Base-by-base conservation (phyloP, 2,113 vertebrate species). In the Gila orcuttii region DNA sequence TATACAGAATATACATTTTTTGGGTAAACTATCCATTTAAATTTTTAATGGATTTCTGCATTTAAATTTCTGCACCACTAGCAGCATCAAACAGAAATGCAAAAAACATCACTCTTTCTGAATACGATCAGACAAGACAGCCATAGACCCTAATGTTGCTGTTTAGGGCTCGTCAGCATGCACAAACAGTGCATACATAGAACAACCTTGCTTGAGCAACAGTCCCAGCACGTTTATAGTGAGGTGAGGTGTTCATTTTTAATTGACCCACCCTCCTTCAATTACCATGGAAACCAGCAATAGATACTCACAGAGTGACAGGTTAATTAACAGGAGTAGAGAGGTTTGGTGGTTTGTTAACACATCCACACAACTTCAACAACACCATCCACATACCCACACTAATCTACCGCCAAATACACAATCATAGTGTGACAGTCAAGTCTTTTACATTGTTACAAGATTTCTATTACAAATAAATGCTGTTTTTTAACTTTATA, bases 251-350 rank as follows among this genome's bases (percentile, higher is more conserved):
- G 82, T 33, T 73, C 31, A 39, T 81, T 76, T 76, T 81, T 81
- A 84, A 86, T 85, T 82, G 78, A 62, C 69, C 87, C 21, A 81
- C 25, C 74, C 73, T 81, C 82, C 45, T 81, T 11, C 25, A 5
- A 84, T 88, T 82, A 17, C 87, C 79, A 82, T 82, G 79, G 77
- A 71, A 71, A 77, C 88, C 39, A 45, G 68, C 86, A 85, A 85
- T 85, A 86, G 85, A 89, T 89, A 82, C 57, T 55, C 39, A 69
- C 42, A 80, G 77, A 86, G 71, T 86, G 77, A 86, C 76, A 86
- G 62, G 77, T 77, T 86, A 62, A 88, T 88, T 86, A 84, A 55
- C 68, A 47, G 55, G 23, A 71, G 19, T 21, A 57, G 50, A 57
- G 25, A 85, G 74, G 42, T 47, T 87, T 66, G 64, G 66, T n/a